Conservation (phyloP, 92 coral and sea anemone genomes). For the Blastomussa wellsi region DNA sequence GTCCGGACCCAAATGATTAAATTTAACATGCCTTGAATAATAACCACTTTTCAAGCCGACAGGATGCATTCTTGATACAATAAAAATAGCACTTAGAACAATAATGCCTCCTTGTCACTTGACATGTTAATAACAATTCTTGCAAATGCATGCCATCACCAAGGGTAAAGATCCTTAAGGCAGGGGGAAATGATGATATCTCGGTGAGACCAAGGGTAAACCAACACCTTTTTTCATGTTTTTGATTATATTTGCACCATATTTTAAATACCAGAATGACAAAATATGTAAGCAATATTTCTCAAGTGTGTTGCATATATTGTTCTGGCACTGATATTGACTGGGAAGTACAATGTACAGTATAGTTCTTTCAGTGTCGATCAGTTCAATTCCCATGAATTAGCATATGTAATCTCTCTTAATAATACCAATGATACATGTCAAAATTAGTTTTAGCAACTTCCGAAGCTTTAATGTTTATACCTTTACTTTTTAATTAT, state of each 20-base stretch:
- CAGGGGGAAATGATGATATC: not conserved
- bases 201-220: too few relatives aligned
- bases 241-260: conserved; percentile 16
- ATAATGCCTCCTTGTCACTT: not conserved
- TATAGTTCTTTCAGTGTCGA: not conserved
- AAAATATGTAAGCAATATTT: conserved; percentile 9
- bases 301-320: not conserved
- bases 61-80: conserved; percentile 5
- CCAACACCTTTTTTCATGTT: not conserved
- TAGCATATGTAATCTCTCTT: not conserved
- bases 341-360: not conserved
- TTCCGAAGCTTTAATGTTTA: too few relatives aligned
- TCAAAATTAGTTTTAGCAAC: too few relatives aligned
- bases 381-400: not conserved
- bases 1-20: conserved; percentile 6
- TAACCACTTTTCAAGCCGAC: not conserved
- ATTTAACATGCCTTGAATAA: conserved; percentile 21
- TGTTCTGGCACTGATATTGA: not conserved
- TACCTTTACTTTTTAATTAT: too few relatives aligned
- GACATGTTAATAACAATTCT: not conserved
- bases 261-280: not conserved
- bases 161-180: not conserved
- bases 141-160: not conserved
- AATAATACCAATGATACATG: not conserved
- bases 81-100: conserved; percentile 3